phyloP scores from a whole-genome alignment of 2,113 vertebrate genomes.

The Psettodes erumei region DNA sequence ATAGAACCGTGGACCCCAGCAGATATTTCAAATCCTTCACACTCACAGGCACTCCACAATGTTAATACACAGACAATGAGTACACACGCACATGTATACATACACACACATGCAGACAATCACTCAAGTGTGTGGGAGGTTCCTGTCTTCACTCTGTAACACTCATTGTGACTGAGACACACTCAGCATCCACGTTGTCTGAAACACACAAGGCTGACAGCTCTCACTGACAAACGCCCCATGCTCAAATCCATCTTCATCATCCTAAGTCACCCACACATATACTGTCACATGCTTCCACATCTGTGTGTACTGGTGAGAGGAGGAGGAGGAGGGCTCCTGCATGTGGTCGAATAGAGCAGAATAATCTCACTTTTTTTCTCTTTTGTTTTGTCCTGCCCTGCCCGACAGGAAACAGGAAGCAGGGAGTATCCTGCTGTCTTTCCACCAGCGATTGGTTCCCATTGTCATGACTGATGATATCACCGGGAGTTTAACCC shows the following conservation, averaged over 20 bases:
- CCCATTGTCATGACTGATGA: slow-evolving; percentile 61
- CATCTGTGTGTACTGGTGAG: slow-evolving; percentile 1
- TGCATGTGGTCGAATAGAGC: no score
- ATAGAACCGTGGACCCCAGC: background rate
- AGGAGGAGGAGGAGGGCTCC: background rate
- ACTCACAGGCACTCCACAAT: background rate
- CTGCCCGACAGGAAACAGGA: slow-evolving; percentile 66
- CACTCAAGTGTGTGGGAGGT: slow-evolving; percentile 42
- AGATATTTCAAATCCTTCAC: background rate
- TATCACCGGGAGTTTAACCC: slow-evolving; percentile 17
- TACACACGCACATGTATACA: background rate
- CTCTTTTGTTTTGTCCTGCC: slow-evolving; percentile 18
- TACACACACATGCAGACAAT: slow-evolving; percentile 36
- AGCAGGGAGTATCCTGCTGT: slow-evolving; percentile 63
- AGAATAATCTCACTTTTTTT: no score
- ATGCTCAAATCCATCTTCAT: slow-evolving; percentile 36
- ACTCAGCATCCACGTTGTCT: slow-evolving; percentile 15
- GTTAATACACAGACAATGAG: background rate
- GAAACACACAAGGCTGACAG: slow-evolving; percentile 28
- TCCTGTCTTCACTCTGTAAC: slow-evolving; percentile 59
- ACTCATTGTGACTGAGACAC: slow-evolving; percentile 32
- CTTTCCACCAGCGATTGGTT: slow-evolving; percentile 59
- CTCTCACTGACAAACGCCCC: slow-evolving; percentile 25
- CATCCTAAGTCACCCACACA: slow-evolving; percentile 28
- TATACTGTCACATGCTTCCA: background rate